phyloP scores from a whole-genome alignment of 2,888 invertebrate genomes.

The Bombyx huttoni region DNA sequence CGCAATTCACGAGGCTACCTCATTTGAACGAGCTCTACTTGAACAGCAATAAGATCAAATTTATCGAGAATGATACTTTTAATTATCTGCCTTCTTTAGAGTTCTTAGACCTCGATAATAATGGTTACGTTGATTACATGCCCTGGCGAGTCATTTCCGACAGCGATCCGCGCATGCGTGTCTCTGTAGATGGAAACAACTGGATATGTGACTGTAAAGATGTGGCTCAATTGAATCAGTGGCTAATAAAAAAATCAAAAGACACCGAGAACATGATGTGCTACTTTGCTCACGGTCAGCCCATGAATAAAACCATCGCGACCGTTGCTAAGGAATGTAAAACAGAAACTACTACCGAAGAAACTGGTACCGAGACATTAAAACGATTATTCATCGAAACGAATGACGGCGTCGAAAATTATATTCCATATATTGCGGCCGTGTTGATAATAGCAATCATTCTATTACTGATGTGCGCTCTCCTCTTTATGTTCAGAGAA shows the following conservation, averaged over 20 bases:
- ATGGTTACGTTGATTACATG: constrained; percentile 82
- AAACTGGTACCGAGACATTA: constrained; percentile 72
- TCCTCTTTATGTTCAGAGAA: constrained; percentile 82
- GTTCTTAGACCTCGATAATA: constrained; percentile 82
- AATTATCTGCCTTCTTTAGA: constrained; percentile 79
- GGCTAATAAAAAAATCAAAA: constrained; percentile 78
- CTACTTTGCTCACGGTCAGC: constrained; percentile 67
- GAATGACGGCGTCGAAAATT: constrained; percentile 78
- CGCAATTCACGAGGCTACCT: constrained; percentile 83
- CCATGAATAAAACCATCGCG: constrained; percentile 66
- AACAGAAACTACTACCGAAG: constrained; percentile 75
- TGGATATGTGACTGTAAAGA: constrained; percentile 89
- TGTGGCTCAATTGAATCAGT: constrained; percentile 77
- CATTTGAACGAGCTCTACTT: constrained; percentile 82
- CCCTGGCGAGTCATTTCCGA: constrained; percentile 81
- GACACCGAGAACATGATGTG: constrained; percentile 79
- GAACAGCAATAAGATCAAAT: constrained; percentile 80
- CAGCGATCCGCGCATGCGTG: constrained; percentile 76
- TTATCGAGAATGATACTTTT: constrained; percentile 84
- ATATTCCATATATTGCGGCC: constrained; percentile 81
- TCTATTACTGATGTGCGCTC: constrained; percentile 77
- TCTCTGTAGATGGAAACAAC: constrained; percentile 82
- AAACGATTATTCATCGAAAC: constrained; percentile 74
- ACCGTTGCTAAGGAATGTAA: constrained; percentile 69
- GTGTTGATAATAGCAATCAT: constrained; percentile 79